phyloP scores from a whole-genome alignment of 2,888 invertebrate species.

The Catotricha subobsoleta region DNA sequence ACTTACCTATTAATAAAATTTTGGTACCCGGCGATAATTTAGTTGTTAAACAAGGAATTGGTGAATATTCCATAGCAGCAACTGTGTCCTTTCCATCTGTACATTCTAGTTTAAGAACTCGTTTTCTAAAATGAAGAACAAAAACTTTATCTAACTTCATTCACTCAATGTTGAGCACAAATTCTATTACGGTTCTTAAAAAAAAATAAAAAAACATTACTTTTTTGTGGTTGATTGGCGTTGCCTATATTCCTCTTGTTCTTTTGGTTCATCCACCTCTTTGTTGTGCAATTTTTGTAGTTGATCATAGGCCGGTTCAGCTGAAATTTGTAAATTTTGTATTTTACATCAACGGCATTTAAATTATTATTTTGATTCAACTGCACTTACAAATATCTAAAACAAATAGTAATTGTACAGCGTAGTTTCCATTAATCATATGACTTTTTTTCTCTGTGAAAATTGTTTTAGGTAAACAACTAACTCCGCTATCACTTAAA shows the following conservation, averaged over 20 bases:
- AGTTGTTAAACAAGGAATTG: slow-evolving; percentile 27
- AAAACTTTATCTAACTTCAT: background rate
- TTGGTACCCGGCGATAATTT: slow-evolving; percentile 32
- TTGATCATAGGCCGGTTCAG: slow-evolving; percentile 11
- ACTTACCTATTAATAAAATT: slow-evolving; percentile 27
- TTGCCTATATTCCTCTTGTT: slow-evolving; percentile 3
- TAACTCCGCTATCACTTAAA: slow-evolving; percentile 32
- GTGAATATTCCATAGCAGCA: slow-evolving; percentile 40
- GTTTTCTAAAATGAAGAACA: slow-evolving; percentile 25
- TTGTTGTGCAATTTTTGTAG: slow-evolving; percentile 8
- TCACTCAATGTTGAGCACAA: background rate
- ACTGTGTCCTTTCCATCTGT: slow-evolving; percentile 44
- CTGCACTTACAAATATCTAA: slow-evolving; percentile 33
- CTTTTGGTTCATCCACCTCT: slow-evolving; percentile 8
- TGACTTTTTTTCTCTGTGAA: slow-evolving; percentile 20
- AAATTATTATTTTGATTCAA: background rate
- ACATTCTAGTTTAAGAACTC: slow-evolving; percentile 39
- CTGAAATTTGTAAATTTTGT: slow-evolving; percentile 2
- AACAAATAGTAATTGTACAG: slow-evolving; percentile 33
- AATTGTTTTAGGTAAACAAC: slow-evolving; percentile 32
- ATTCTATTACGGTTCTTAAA: background rate
- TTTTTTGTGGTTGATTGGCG: background rate
- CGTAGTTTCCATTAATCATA: slow-evolving; percentile 29
- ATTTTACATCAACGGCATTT: background rate
- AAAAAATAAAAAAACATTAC: background rate